Conservation (phyloP, 2,888 invertebrate genomes). For the Eucriotettix oculatus region DNA sequence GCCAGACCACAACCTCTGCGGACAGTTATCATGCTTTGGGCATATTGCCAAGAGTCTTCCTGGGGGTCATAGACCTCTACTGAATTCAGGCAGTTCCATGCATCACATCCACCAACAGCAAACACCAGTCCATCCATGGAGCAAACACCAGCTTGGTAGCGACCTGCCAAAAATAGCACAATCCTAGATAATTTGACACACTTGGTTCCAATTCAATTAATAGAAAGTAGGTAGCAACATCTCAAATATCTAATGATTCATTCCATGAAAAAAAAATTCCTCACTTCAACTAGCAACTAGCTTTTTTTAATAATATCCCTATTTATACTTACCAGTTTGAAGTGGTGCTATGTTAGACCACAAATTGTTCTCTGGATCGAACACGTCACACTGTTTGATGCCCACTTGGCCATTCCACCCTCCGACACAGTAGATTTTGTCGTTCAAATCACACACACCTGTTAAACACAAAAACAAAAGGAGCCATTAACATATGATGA, state of each 20-base stretch:
- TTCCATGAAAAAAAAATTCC: not conserved
- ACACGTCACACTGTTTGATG: conserved; percentile 56
- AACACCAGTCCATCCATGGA: conserved; percentile 50
- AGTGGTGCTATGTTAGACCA: conserved; percentile 57
- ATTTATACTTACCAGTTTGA: conserved; percentile 33
- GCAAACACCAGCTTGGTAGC: conserved; percentile 64
- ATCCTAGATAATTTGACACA: not conserved
- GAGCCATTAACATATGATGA: too few species aligned
- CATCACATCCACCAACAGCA: conserved; percentile 73
- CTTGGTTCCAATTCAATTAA: not conserved
- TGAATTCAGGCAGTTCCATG: conserved; percentile 66
- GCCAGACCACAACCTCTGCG: conserved; percentile 58
- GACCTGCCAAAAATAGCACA: conserved; percentile 29
- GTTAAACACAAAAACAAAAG: conserved; percentile 2
- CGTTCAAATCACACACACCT: conserved; percentile 47
- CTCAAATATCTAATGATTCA: not conserved
- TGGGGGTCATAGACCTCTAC: conserved; percentile 50
- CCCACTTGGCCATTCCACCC: conserved; percentile 60
- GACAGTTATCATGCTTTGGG: conserved; percentile 48
- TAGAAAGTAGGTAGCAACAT: not conserved
- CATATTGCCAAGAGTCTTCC: conserved; percentile 38
- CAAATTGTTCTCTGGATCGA: conserved; percentile 37
- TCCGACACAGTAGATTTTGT: conserved; percentile 56
- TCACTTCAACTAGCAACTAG: not conserved
- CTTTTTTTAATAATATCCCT: not conserved